Evolutionary conservation across 1,140 invertebrate species (phyloP).

Genomic region (Zaprionus inermis): DNA sequence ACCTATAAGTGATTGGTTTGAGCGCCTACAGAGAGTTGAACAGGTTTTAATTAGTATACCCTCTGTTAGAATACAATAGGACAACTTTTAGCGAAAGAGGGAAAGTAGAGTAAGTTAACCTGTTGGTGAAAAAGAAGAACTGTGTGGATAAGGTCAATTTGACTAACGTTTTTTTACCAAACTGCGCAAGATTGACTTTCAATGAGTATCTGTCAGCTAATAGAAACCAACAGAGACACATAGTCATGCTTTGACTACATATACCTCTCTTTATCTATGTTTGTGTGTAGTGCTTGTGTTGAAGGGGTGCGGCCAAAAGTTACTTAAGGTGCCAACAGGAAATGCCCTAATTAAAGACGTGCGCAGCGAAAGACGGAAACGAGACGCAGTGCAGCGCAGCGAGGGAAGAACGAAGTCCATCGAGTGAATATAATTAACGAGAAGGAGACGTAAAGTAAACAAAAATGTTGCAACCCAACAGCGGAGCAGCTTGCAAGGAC

Average conservation of each 20-base stretch:
- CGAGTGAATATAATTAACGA: slow-evolving; percentile 57
- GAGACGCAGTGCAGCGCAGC: neutral
- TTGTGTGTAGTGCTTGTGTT: neutral
- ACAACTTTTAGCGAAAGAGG: no score
- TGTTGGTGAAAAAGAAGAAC: neutral
- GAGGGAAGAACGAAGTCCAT: slow-evolving; percentile 1
- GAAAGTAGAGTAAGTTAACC: neutral
- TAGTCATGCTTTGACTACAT: neutral
- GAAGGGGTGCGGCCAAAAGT: neutral
- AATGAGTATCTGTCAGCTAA: neutral
- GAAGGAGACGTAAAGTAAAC: slow-evolving; percentile 38
- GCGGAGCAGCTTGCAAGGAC: slow-evolving; percentile 41
- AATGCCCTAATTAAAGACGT: slow-evolving; percentile 20
- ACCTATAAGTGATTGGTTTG: no score
- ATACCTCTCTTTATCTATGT: neutral
- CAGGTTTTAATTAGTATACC: no score
- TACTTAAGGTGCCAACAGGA: slow-evolving; percentile 16
- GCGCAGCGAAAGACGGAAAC: slow-evolving; percentile 5
- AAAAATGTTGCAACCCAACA: slow-evolving; percentile 66
- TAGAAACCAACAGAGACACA: neutral
- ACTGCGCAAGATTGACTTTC: neutral
- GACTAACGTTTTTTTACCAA: no score
- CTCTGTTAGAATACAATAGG: no score
- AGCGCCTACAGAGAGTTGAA: no score
- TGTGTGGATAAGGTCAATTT: slow-evolving; percentile 19